phyloP scores from a whole-genome alignment of 2,888 invertebrate species.

The Oligia latruncula region DNA sequence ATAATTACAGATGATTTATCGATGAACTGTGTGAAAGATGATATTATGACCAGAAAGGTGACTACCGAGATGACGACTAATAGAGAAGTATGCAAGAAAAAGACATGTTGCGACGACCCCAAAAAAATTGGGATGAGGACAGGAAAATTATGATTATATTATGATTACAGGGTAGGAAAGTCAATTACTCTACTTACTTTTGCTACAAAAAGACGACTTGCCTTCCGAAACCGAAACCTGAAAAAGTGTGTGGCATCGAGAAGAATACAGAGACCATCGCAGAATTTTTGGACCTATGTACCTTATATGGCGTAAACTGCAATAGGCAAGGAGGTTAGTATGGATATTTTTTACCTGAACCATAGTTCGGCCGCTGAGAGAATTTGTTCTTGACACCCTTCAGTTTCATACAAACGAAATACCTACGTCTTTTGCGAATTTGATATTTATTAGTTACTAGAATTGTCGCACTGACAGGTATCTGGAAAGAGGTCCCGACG shows the following conservation, averaged over 20 bases:
- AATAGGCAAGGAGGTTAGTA: background rate
- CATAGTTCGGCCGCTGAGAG: no score
- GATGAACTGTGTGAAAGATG: no score
- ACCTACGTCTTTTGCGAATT: no score
- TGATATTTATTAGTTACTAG: no score
- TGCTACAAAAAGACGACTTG: background rate
- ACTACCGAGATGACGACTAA: background rate
- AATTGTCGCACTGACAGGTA: no score
- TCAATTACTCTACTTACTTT: background rate
- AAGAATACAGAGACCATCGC: background rate
- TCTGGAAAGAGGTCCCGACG: no score
- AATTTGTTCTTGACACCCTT: no score
- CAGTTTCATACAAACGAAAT: no score
- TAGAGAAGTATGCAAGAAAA: background rate
- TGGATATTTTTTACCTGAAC: background rate
- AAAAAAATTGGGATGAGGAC: no score
- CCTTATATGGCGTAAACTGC: background rate
- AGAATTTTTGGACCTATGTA: background rate
- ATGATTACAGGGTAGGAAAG: background rate
- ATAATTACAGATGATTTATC: no score
- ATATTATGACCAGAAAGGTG: no score
- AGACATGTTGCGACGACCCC: no score
- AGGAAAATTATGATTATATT: background rate
- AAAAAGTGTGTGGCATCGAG: conserved; percentile 3
- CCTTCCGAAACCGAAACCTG: background rate